Base-by-base conservation (phyloP, 2,888 invertebrate species). In the Polyploca ridens region DNA sequence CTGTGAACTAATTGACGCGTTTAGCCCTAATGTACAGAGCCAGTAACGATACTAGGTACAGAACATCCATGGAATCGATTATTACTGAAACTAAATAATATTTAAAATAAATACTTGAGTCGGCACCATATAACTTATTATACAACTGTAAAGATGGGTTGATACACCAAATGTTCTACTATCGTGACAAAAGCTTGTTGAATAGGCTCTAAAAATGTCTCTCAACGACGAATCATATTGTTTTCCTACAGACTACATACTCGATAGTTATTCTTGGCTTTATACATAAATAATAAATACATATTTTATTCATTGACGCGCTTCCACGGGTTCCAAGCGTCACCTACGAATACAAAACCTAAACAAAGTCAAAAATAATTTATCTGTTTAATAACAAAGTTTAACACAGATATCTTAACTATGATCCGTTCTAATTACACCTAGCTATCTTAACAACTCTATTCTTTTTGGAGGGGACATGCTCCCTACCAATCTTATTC, bases 401-500 rank as follows among this genome's bases (percentile, higher is more conserved):
- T 76, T 75, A 86, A 83, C 80, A 79, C 86, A 78, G 78, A 81
- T 81, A 82, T 77, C 83, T 81, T 85, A 86, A 76, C 83, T 86
- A 88, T 84, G 82, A 82, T 54, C 82, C 82, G 81, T 84, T 84
- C 88, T 90, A 87, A 88, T 87, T 84, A 87, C 76, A 75, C 87
- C 89, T 90, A 91, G 83, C 90, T 91, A 90, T 82, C 84, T 88
- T 87, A 90, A 78, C 81, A 84, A 84, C 81, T 81, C 84, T 81
- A 82, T 81, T 80, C 83, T 79, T 76, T 75, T 66, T 75, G 65
- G 71, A 74, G 74, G 77, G 84, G 64, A 65, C 2, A n/a, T 69
- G 38, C 64, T 62, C 65, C 63, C 65, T 66, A 38, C 38, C 62
- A 63, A 62, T 49, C 62, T 63, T 46, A 63, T 60, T 60, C 64